Conservation (phyloP, 2,113 vertebrate genomes). For the Megaptera novaeangliae region DNA sequence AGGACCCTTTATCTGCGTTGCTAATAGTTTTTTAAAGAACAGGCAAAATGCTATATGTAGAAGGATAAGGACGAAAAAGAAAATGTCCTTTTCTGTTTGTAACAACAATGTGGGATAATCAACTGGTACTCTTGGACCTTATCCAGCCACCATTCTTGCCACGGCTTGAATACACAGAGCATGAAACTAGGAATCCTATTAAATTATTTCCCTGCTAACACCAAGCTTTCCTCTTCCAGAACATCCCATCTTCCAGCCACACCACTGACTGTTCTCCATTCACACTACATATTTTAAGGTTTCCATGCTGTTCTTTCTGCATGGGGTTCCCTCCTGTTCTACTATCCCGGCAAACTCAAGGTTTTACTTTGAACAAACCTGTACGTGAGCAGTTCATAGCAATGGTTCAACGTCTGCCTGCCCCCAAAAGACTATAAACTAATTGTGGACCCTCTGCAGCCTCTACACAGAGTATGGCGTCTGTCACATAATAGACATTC, state of each 20-base stretch:
- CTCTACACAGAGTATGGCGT: not conserved
- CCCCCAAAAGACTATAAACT: not conserved
- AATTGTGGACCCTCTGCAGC: not conserved
- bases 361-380: not conserved
- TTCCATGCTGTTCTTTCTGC: not conserved
- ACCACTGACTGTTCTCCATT: not conserved
- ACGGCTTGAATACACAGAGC: not conserved
- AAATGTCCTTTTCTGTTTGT: not conserved
- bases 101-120: not conserved
- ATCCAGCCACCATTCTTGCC: not conserved
- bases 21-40: slow-evolving; percentile 28
- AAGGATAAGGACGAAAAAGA: not conserved
- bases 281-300: not conserved
- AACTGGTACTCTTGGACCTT: not conserved
- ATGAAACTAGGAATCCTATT: not conserved
- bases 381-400: accelerated
- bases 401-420: not conserved
- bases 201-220: not conserved
- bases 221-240: not conserved
- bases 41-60: not conserved
- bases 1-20: slow-evolving; percentile 23
- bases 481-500: not conserved
- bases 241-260: not conserved
- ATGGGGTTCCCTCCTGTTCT: not conserved
- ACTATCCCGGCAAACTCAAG: not conserved